Percentiles rank a stretch among this genome's conserved stretches.
These are phyloP conservation scores for Argyrosomus japonicus DNA, from an alignment of 2,113 vertebrate genomes.

Conservation along the genomic window DNA sequence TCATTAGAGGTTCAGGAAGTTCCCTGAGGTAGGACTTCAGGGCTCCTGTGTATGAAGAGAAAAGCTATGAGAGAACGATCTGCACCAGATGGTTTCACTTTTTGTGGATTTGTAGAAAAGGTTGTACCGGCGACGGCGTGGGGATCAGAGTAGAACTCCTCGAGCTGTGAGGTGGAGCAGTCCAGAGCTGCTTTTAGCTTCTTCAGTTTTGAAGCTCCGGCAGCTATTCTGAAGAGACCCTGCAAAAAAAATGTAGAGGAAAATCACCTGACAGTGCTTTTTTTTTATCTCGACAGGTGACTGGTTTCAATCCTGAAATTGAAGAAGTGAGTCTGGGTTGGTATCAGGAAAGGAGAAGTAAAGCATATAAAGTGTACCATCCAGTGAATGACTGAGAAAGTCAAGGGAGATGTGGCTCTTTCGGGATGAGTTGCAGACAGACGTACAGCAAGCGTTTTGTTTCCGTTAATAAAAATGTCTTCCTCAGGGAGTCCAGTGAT, in stretches of 20 bases:
- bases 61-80: constrained; percentile 34
- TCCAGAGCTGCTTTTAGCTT: constrained; percentile 98
- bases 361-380: not conserved
- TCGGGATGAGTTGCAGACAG: constrained; percentile 32
- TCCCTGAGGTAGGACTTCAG: constrained; percentile 98
- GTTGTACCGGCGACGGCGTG: constrained; percentile 95
- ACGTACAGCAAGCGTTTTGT: constrained; percentile 6
- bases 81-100: constrained; percentile 25
- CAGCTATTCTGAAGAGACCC: constrained; percentile 97
- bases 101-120: constrained; percentile 15
- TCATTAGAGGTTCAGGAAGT: constrained; percentile 97
- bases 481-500: constrained; percentile 37
- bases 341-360: constrained; percentile 61
- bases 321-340: constrained; percentile 36
- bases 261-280: not conserved
- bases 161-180: constrained; percentile 97
- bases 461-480: constrained; percentile 39
- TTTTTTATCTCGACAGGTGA: constrained; percentile 18
- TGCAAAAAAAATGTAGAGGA: constrained; percentile 57
- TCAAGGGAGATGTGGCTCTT: constrained; percentile 41
- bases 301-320: constrained; percentile 54
- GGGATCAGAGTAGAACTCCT: constrained; percentile 97
- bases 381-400: constrained; percentile 1
- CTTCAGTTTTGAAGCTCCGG: constrained; percentile 97
- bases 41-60: constrained; percentile 86